These are phyloP conservation scores for Serilophus lunatus DNA, from an alignment of 2,113 vertebrate genomes.

Conservation along the genomic window DNA sequence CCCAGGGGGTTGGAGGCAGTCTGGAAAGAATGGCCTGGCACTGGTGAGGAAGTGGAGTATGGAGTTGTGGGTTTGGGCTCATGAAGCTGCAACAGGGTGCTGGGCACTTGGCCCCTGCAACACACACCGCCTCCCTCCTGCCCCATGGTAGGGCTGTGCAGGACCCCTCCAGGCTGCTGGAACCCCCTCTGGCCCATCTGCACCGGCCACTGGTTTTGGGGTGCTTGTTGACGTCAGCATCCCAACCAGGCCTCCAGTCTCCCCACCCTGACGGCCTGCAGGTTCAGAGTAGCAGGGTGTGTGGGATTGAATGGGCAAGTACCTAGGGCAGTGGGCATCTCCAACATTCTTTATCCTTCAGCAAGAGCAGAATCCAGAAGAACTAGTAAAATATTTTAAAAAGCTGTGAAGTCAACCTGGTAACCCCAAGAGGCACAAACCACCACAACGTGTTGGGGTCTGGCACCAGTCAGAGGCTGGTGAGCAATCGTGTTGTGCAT, in stretches of 20 bases:
- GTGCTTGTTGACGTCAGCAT: no score
- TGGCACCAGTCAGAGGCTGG: background rate
- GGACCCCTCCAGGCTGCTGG: background rate
- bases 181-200: background rate
- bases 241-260: background rate
- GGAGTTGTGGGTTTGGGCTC: background rate
- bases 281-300: background rate
- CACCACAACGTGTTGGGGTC: background rate
- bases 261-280: background rate
- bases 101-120: fast-evolving
- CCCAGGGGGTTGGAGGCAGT: background rate
- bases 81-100: fast-evolving
- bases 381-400: background rate
- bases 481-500: background rate
- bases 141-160: fast-evolving
- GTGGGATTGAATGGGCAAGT: background rate
- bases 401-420: background rate
- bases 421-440: background rate
- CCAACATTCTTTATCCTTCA: background rate
- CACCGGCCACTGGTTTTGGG: background rate
- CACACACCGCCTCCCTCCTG: background rate
- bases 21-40: background rate
- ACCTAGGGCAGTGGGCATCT: background rate
- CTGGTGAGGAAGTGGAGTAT: fast-evolving
- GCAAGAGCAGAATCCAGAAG: background rate